Base-by-base conservation (phyloP, 1,140 invertebrate species). In the Cyrtorhinus lividipennis region DNA sequence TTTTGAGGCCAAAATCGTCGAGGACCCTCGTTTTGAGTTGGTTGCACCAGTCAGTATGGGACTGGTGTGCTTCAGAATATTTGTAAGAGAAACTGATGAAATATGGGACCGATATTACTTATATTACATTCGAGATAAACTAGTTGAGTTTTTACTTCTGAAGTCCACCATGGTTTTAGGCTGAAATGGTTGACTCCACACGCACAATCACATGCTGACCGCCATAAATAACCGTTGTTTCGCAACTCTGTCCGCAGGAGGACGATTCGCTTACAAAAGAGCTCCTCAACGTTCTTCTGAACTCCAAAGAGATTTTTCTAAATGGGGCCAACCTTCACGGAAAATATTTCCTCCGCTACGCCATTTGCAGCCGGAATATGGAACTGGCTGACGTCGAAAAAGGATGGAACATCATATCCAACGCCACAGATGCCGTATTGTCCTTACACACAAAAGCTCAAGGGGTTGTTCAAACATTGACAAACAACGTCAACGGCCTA, bases 31-130 rank as follows among this genome's bases (percentile, higher is more conserved):
- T 67, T 96, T 95, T 72, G 85, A 95, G 73, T 73, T 96, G 24
- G 74, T 85, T 3, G 77, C 80, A 1, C 79, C 86, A 30, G 80
- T 82, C 1, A 75, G 79, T 1, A 78, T 97, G 78, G 92, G 88
- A 0, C 73, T 98, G 3, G 87, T 95, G 8, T 95, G 90, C 67
- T 95, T 96, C 70, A 79, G 89, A 71, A 72, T 94, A 13, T 90
- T 85, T 77, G 84, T 83, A 70, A 38, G 38, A 44, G n/a, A n/a
- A n/a, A n/a, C n/a, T n/a, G n/a, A n/a, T n/a, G n/a, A n/a, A n/a
- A n/a, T n/a, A n/a, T n/a, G n/a, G n/a, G n/a, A n/a, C n/a, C n/a
- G n/a, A n/a, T n/a, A n/a, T n/a, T n/a, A n/a, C n/a, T n/a, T n/a
- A n/a, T n/a, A n/a, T n/a, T n/a, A n/a, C n/a, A n/a, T n/a, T n/a